These are phyloP conservation scores for Rhinogobio ventralis DNA, from an alignment of 2,797 vertebrate genomes.

Conservation along the genomic window DNA sequence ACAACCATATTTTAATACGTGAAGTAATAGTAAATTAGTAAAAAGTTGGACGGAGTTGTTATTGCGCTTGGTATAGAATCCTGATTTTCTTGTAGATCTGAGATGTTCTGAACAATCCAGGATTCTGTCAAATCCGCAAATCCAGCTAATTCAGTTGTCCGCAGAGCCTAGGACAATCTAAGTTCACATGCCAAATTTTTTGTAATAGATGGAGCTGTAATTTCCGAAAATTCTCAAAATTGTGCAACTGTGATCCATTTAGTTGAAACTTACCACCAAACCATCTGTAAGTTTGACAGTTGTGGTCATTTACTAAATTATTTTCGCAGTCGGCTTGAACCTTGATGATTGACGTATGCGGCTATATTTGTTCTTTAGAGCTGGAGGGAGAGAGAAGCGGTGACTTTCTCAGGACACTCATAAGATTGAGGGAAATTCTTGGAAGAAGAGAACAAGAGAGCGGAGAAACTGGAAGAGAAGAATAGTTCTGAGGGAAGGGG, in stretches of 20 bases:
- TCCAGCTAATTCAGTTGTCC: not conserved
- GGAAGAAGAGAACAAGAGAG: conserved; percentile 70
- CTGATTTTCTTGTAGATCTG: too few relatives aligned
- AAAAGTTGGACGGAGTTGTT: too few relatives aligned
- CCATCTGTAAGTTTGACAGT: not conserved
- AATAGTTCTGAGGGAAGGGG: conserved; percentile 55
- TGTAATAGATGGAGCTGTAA: not conserved
- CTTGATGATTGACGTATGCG: not conserved
- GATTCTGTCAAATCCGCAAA: not conserved
- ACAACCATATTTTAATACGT: too few relatives aligned
- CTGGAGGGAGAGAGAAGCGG: conserved; percentile 7
- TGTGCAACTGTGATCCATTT: not conserved
- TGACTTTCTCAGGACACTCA: conserved; percentile 57
- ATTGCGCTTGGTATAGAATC: not conserved
- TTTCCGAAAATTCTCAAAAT: not conserved
- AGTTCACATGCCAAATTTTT: not conserved
- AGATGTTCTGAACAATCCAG: not conserved
- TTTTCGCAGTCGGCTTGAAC: not conserved
- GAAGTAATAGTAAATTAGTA: too few relatives aligned
- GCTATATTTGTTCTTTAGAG: conserved; percentile 2
- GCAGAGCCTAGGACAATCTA: not conserved
- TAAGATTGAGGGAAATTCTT: conserved; percentile 45
- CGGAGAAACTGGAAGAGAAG: conserved; percentile 70
- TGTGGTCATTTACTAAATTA: not conserved
- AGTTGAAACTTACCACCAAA: not conserved